Conservation (phyloP, 1,140 invertebrate genomes). For the Zaprionus africanus region DNA sequence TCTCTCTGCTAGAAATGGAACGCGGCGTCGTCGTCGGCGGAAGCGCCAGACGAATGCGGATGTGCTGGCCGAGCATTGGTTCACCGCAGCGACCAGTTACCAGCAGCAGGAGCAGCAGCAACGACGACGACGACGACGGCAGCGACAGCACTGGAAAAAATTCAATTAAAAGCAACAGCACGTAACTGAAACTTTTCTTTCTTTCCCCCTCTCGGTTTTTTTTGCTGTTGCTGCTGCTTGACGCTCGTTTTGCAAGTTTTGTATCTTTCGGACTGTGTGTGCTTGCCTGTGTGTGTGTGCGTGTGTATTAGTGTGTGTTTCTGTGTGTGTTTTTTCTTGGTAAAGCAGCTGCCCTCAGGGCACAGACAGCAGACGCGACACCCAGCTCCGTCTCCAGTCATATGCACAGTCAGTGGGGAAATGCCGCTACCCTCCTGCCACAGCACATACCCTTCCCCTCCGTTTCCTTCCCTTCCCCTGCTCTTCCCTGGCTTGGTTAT, state of each 20-base stretch:
- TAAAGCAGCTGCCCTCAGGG: slow-evolving; percentile 53
- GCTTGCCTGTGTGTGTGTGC: slow-evolving; percentile 24
- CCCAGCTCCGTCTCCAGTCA: slow-evolving; percentile 8
- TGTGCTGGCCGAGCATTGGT: slow-evolving; percentile 75
- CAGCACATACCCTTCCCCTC: not conserved
- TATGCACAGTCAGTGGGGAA: slow-evolving; percentile 20
- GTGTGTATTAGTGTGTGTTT: slow-evolving; percentile 27
- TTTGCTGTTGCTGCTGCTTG: slow-evolving; percentile 29
- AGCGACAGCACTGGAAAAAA: slow-evolving; percentile 59
- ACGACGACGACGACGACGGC: slow-evolving; percentile 25
- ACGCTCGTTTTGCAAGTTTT: slow-evolving; percentile 65
- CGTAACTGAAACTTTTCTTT: slow-evolving; percentile 81
- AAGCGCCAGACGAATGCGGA: slow-evolving; percentile 72
- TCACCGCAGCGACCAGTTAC: slow-evolving; percentile 60
- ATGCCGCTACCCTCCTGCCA: not conserved
- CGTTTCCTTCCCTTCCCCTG: not conserved
- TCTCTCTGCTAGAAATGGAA: not conserved
- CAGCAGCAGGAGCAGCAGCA: slow-evolving; percentile 31
- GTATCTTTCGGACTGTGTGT: slow-evolving; percentile 64
- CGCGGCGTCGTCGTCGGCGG: slow-evolving; percentile 38
- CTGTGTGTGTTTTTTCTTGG: slow-evolving; percentile 47
- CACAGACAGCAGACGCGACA: slow-evolving; percentile 48
- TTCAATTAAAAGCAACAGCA: slow-evolving; percentile 84
- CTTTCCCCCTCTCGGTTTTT: slow-evolving; percentile 21
- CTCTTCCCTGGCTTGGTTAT: slow-evolving; percentile 39